These are phyloP conservation scores for Antitype chi DNA, from an alignment of 2,888 invertebrate species.

Conservation along the genomic window DNA sequence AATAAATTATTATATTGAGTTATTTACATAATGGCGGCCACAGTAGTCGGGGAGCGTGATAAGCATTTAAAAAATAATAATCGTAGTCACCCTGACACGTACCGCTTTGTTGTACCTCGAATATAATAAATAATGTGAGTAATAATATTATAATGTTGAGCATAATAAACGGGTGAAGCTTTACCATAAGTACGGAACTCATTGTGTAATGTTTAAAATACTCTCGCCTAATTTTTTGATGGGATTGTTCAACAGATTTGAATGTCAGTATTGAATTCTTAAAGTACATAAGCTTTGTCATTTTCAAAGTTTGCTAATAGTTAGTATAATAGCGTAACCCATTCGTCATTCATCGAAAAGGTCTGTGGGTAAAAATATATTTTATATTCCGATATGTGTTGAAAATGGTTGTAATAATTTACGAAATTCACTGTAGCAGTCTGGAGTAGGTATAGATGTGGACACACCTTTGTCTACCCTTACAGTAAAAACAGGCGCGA, in stretches of 20 bases:
- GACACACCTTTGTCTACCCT: background rate
- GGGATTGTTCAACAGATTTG: constrained; percentile 30
- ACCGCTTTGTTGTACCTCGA: constrained; percentile 62
- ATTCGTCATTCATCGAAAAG: background rate
- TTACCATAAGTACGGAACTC: constrained; percentile 11
- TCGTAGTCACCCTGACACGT: constrained; percentile 49
- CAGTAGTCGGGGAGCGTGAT: constrained; percentile 67
- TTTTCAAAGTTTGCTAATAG: constrained; percentile 20
- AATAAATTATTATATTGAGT: constrained; percentile 76
- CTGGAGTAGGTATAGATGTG: background rate
- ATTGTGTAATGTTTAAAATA: constrained; percentile 30
- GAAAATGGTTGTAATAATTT: background rate
- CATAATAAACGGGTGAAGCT: constrained; percentile 44
- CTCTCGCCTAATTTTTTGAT: constrained; percentile 22
- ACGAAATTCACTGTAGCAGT: background rate
- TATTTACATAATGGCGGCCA: constrained; percentile 75
- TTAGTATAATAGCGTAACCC: background rate
- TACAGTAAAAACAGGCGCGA: background rate
- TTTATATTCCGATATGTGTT: background rate
- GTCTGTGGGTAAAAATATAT: background rate
- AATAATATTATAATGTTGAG: constrained; percentile 49
- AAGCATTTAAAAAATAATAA: constrained; percentile 69
- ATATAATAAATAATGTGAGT: constrained; percentile 40
- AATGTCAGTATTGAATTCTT: constrained; percentile 25
- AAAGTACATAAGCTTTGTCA: constrained; percentile 28